Base-by-base conservation (phyloP, 2,113 vertebrate species). In the Pheucticus melanocephalus region DNA sequence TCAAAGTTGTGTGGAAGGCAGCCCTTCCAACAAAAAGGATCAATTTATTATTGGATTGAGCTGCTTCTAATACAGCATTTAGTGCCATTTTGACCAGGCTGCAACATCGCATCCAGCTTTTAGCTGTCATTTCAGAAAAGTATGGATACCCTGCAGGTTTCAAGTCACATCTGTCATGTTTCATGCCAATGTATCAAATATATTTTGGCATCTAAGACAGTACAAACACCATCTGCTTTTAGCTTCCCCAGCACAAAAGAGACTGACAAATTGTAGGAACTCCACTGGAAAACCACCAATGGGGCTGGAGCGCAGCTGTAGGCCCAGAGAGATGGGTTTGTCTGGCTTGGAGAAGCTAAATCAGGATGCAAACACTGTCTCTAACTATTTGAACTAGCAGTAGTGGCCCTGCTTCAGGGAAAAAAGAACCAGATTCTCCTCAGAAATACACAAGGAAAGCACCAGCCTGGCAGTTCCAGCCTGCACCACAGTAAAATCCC, bases 401-500 rank as follows among this genome's bases (percentile, higher is more conserved):
- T 12, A 24, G 37, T 39, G 27, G 23, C 21, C 15, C 48, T 40
- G 19, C 45, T 82, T 61, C 40, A 65, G 9, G 13, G 20, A 42
- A 82, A 92, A 57, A 0, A 68, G 11, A 78, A 27, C 1, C 27
- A 64, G 56, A 33, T 35, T 66, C 35, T 85, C 51, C n/a, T 31
- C 51, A 76, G 45, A 44, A 7, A 10, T 25, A 60, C 15, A n/a
- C 5, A 80, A 54, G 25, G 9, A 30, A 65, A 84, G n/a, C 16
- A 76, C 6, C n/a, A 77, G 40, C 1, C 1, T 24, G 3, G 2
- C 39, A 40, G n/a, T 16, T 3, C 1, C 13, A 78, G 37, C 9
- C 5, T 64, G 51, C 2, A 4, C 61, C 25, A 44, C 0, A 0
- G 13, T 21, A 69, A 80, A 63, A 42, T 70, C 33, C 42, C 4